Base-by-base conservation (phyloP, 2,888 invertebrate genomes). In the Silvanus unidentatus region DNA sequence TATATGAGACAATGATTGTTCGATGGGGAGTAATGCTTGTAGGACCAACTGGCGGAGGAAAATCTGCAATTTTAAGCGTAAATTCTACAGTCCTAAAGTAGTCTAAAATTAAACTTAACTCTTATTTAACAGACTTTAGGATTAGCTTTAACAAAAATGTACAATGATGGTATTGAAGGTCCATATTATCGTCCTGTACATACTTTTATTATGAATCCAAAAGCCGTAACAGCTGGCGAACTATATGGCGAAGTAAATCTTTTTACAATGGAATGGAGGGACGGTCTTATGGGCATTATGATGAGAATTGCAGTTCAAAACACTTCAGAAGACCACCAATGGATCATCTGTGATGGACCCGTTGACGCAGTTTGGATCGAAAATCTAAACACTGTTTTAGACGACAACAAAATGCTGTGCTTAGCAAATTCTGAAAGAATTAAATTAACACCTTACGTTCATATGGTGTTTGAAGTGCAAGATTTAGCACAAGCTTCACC, bases 321-420 rank as follows among this genome's bases (percentile, higher is more conserved):
- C 45, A 66, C 65, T 45, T 77, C 74, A 2, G 75, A 81, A 44
- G 84, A 90, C 57, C 92, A 93, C 66, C 92, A 93, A 63, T 94
- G 93, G 93, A 79, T 93, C 42, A 81, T 92, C 34, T 92, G 91
- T 68, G 93, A 93, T 65, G 93, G 93, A 0, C 93, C 89, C 0
- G 92, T 94, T 0, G 93, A 93, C 68, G 92, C 93, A 0, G 84
- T 92, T 13, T 94, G 94, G 93, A 93, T 94, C 51, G 94, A 94
- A 70, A 93, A 92, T 65, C 82, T 94, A 80, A 93, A 93, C 69
- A 91, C 93, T 0, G 92, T 92, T 0, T 75, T 93, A 4, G 94
- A 94, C 63, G 93, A 94, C 64, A 94, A 94, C 68, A 94, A 93
- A 73, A 91, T 93, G 90, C 70, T 94, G 29, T 93, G 93, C 59